phyloP scores from a whole-genome alignment of 2,113 vertebrate genomes.

The Spea bombifrons region DNA sequence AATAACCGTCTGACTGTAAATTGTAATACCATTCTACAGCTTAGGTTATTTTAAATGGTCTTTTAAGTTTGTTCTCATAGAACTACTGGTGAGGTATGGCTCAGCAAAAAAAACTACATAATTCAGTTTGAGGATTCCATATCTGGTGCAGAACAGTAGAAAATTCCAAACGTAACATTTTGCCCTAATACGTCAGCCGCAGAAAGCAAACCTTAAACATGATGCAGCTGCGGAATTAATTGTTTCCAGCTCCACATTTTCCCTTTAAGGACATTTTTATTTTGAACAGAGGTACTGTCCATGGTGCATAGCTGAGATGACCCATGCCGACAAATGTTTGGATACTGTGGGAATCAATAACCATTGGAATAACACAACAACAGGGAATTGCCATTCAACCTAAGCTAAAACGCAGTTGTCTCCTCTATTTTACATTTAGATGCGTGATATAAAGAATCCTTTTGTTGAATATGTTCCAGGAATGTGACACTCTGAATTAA shows the following conservation, averaged over 20 bases:
- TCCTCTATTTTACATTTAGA: constrained; percentile 49
- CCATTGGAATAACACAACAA: constrained; percentile 35
- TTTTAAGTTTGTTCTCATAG: no score
- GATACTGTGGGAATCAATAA: constrained; percentile 51
- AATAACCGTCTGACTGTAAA: no score
- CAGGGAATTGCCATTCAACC: constrained; percentile 50
- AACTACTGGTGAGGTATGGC: no score
- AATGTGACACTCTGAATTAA: constrained; percentile 63
- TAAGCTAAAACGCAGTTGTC: constrained; percentile 50
- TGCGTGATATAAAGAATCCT: constrained; percentile 59
- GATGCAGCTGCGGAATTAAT: constrained; percentile 33
- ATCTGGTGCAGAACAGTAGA: neutral
- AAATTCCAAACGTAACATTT: constrained; percentile 8
- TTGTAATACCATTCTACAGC: no score
- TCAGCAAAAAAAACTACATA: no score
- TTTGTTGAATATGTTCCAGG: constrained; percentile 59
- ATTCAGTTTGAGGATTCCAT: neutral
- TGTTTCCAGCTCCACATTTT: constrained; percentile 24
- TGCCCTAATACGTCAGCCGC: neutral
- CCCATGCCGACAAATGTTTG: constrained; percentile 50
- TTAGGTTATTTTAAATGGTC: no score
- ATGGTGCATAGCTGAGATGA: constrained; percentile 48
- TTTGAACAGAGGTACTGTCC: constrained; percentile 35
- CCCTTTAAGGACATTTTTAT: constrained; percentile 23
- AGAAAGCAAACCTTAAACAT: neutral